Base-by-base conservation (phyloP, 2,113 vertebrate species). In the Salvelinus namaycush region DNA sequence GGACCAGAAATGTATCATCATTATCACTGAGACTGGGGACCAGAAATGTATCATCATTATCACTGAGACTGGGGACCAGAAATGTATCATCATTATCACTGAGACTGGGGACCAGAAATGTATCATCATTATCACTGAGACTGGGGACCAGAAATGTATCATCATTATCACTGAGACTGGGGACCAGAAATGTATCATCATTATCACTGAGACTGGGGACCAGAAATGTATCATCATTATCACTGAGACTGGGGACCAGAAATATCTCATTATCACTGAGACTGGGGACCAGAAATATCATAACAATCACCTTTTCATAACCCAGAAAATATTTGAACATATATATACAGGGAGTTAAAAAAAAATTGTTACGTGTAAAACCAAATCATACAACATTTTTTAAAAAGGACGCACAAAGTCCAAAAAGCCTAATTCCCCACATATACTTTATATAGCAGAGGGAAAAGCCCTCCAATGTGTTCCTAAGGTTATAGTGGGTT, bases 121-220 rank as follows among this genome's bases (percentile, higher is more conserved):
- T 5, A 2, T 39, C 7, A 39, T 7, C 34, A 39, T 39, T 39
- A 44, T 11, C 94, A 90, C 24, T 91, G 85, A 77, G n/a, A 88
- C 76, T 79, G 73, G 27, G 69, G 44, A 62, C 22, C 6, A 54
- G 49, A 3, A 29, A 39, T 39, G 0, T 2, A 0, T 39, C 34
- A n/a, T n/a, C n/a, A 39, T 39, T 39, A 44, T 44, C 94, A 90
- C 24, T 91, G 85, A 77, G n/a, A 88, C 76, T 79, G 73, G 27
- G 69, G 44, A 62, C 22, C 6, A 54, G 51, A 3, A 29, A 44
- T 44, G 0, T 44, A 2, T 44, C 39, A 44, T 44, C 1, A 39
- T 9, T 8, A 44, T 44, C 94, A 90, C 24, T 91, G 85, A 77
- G n/a, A 88, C 76, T 81, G 73, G 27, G 69, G 44, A 62, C 22